Conservation (phyloP, 2,113 vertebrate genomes). For the Myanophis thanlyinensis region DNA sequence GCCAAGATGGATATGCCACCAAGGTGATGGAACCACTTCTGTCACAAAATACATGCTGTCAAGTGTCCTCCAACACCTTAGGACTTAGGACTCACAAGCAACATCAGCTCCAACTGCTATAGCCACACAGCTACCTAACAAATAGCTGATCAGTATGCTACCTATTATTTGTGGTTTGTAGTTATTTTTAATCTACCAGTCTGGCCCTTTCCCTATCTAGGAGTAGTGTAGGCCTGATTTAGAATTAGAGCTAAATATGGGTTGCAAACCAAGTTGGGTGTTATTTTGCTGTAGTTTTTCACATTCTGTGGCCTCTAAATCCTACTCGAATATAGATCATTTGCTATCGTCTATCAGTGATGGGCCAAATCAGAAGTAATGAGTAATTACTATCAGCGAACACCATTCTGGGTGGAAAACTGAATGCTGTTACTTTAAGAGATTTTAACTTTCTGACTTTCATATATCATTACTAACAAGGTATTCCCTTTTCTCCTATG, state of each 20-base stretch:
- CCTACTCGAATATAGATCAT: neutral
- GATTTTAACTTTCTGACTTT: neutral
- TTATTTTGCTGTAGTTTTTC: neutral
- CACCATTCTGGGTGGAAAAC: neutral
- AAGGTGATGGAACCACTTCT: neutral
- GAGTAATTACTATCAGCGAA: neutral
- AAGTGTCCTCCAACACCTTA: neutral
- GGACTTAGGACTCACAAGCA: neutral
- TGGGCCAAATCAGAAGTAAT: neutral
- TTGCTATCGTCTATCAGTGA: neutral
- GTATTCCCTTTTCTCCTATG: neutral
- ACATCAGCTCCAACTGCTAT: neutral
- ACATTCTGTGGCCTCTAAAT: neutral
- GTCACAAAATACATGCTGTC: neutral
- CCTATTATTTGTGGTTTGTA: neutral
- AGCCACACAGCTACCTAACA: neutral
- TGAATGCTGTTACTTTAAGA: neutral
- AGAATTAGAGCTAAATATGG: slow-evolving; percentile 48
- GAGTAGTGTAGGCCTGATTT: neutral
- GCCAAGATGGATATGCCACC: neutral
- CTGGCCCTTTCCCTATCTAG: neutral
- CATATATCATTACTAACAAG: neutral
- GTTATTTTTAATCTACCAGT: neutral
- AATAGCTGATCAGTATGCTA: neutral
- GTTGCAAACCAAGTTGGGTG: slow-evolving; percentile 24